Base-by-base conservation (phyloP, 1,140 invertebrate species). In the Agrilus planipennis region DNA sequence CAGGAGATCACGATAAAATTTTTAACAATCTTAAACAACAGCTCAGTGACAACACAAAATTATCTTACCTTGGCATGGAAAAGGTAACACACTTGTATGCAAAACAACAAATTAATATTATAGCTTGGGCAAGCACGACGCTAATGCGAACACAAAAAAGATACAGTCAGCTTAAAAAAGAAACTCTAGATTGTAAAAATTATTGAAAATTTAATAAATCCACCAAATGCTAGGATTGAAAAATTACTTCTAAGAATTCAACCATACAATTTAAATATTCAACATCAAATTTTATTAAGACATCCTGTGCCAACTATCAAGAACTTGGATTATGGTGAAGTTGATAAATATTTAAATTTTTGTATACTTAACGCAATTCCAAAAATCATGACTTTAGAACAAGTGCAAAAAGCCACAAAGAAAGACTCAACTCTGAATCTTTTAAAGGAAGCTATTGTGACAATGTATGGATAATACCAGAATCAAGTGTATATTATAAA, bases 161-260 rank as follows among this genome's bases (percentile, higher is more conserved):
- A 5, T 76, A 74, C 48, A 51, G 57, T 14, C 63, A 71, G 35
- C 50, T 70, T 6, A 68, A 77, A 31, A 66, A 65, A 46, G 72
- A 77, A 54, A 67, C 58, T 0, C 49, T 71, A 7, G 58, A 61
- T 3, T 7, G n/a, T 38, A 5, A 12, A 44, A 23, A 3, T 39
- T 30, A 5, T 21, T 18, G 19, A 29, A 29, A 36, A 36, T 23
- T 19, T 20, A 6, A 19, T 6, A 18, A 17, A 17, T 7, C 7
- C 16, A 10, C 38, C 38, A 16, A 12, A 16, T 10, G 7, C 25
- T 19, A 14, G 38, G n/a, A 29, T 40, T 0, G 38, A 40, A 40
- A 9, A 25, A 2, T 9, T 31, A 9, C 18, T 4, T 15, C 27
- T 40, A 6, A 29, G 14, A 40, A 17, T 40, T 6, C 38, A 40